Conservation (phyloP, 2,797 vertebrate genomes). For the Galagoides demidoff region DNA sequence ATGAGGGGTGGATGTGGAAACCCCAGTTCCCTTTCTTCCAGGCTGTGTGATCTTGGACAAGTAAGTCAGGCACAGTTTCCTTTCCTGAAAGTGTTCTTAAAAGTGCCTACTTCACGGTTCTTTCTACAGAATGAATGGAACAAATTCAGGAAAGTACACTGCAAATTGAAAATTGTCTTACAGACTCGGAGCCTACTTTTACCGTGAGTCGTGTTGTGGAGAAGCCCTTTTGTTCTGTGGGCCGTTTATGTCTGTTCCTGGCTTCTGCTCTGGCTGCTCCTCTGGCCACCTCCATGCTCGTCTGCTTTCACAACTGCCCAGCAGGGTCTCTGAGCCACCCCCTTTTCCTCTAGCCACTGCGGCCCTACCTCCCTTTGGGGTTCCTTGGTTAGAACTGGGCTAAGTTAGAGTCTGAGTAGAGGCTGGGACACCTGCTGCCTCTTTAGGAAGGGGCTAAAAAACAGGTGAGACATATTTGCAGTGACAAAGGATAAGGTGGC, state of each 20-base stretch:
- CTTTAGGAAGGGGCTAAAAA: not conserved
- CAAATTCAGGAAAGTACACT: not conserved
- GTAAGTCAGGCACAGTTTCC: not conserved
- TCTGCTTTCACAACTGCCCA: not conserved
- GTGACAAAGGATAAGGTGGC: not conserved
- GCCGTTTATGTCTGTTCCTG: not conserved
- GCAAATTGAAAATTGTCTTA: not conserved
- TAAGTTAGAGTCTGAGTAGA: not conserved
- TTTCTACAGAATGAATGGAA: not conserved
- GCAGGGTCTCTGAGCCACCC: not conserved
- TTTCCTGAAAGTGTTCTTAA: not conserved
- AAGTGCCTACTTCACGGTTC: not conserved
- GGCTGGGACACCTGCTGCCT: not conserved
- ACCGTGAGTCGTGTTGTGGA: not conserved
- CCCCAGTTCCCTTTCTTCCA: not conserved
- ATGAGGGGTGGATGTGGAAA: not conserved
- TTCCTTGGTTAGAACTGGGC: not conserved
- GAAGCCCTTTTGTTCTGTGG: not conserved
- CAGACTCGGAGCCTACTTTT: rapidly evolving
- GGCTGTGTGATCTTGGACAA: not conserved
- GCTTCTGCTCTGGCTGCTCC: not conserved
- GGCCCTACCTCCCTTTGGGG: not conserved
- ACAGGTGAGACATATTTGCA: not conserved
- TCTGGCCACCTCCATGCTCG: not conserved
- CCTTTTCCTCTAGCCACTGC: not conserved